phyloP scores from a whole-genome alignment of 2,888 invertebrate genomes.

The Rutpela maculata region DNA sequence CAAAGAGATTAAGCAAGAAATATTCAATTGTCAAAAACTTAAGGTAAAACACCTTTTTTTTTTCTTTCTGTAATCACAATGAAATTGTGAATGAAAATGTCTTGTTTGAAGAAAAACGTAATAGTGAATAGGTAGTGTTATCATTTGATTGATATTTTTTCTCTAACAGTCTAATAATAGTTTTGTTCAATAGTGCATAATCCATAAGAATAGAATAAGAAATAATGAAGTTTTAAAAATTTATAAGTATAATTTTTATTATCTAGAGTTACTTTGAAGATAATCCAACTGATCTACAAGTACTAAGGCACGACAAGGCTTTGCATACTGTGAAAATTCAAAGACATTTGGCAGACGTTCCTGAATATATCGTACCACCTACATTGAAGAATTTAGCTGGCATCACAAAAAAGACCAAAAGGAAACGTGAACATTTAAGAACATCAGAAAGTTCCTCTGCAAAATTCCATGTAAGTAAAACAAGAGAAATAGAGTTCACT shows the following conservation, averaged over 20 bases:
- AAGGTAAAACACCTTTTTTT: constrained; percentile 77
- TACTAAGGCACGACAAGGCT: constrained; percentile 90
- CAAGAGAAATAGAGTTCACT: constrained; percentile 4
- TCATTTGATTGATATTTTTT: too few relatives aligned
- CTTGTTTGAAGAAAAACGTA: too few relatives aligned
- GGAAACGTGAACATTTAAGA: constrained; percentile 63
- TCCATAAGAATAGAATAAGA: too few relatives aligned
- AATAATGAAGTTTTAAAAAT: too few relatives aligned
- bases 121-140: too few relatives aligned
- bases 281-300: constrained; percentile 90
- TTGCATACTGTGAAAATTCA: constrained; percentile 90
- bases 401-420: constrained; percentile 68
- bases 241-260: constrained; percentile 4
- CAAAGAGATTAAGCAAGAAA: constrained; percentile 96
- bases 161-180: too few relatives aligned
- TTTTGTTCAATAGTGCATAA: too few relatives aligned
- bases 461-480: constrained; percentile 58
- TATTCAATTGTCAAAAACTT: constrained; percentile 92
- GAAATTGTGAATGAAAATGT: too few relatives aligned
- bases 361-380: constrained; percentile 92
- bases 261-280: constrained; percentile 91
- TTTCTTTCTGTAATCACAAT: constrained; percentile 1
- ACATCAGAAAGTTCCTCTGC: constrained; percentile 61
- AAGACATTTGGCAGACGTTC: constrained; percentile 91
- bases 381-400: constrained; percentile 82